Base-by-base conservation (phyloP, 2,888 invertebrate species). In the Griposia aprilina region DNA sequence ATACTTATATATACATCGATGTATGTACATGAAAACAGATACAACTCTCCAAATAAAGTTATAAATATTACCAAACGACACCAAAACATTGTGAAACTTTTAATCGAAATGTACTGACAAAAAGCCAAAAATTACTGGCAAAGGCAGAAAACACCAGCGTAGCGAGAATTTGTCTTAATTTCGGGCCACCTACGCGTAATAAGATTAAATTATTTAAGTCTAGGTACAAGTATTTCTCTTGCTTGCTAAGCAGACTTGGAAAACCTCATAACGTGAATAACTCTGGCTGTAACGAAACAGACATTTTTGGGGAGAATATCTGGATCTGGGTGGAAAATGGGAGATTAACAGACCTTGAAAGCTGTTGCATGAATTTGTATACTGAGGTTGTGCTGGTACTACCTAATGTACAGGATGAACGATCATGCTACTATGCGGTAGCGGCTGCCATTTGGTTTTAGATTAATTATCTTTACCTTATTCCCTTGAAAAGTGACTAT, bases 61-160 rank as follows among this genome's bases (percentile, higher is more conserved):
- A 60, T 82, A 89, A 84, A 83, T 86, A 89, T 85, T 86, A 86
- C 66, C 74, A 84, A 87, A 81, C 79, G 77, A 85, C 83, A 76
- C 74, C 83, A 66, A 80, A 77, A 78, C 78, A 82, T 92, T 91
- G 90, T 89, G 90, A 93, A 94, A 93, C 92, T 94, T 93, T 92
- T 93, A 93, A 93, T 93, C 91, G 92, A 94, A 93, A 93, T 91
- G 88, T 89, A 90, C 90, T 85, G 87, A 89, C 85, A 82, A 85
- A 90, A 90, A 87, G 82, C 84, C 87, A 87, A 85, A 81, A 77
- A 48, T 70, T 73, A 79, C 62, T 59, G 63, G 78, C 77, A 75
- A 82, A 83, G 78, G 69, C 81, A 87, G 80, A 90, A 90, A 91
- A 90, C 90, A 90, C 87, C 89, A 89, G 89, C 80, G 88, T 88